Conservation (phyloP, 1,140 invertebrate genomes). For the Sweltsa coloradensis region DNA sequence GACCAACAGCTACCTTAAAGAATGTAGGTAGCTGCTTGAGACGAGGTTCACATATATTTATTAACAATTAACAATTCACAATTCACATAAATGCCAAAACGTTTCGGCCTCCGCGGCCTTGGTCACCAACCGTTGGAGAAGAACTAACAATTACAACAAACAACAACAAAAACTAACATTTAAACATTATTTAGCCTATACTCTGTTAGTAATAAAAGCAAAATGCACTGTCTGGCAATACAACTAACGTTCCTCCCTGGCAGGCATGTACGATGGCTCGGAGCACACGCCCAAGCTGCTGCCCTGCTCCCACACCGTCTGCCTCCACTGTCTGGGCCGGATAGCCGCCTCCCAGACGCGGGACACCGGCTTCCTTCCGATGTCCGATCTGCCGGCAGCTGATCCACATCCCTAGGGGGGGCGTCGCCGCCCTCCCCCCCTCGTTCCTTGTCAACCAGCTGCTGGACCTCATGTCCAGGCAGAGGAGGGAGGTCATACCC, state of each 20-base stretch:
- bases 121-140: too few species aligned
- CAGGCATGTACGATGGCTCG: constrained; percentile 74
- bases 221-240: too few species aligned
- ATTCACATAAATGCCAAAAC: too few species aligned
- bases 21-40: too few species aligned
- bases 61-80: too few species aligned
- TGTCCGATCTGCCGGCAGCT: constrained; percentile 92
- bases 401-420: constrained; percentile 79
- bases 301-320: constrained; percentile 90
- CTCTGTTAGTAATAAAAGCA: too few species aligned
- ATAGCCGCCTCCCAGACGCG: constrained; percentile 60
- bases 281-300: constrained; percentile 89
- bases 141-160: too few species aligned
- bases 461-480: constrained; percentile 82
- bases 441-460: constrained; percentile 92
- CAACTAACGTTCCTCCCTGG: too few species aligned
- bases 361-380: constrained; percentile 67
- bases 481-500: constrained; percentile 82
- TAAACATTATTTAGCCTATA: constrained; percentile 6
- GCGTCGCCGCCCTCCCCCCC: constrained; percentile 77
- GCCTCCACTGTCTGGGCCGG: constrained; percentile 76
- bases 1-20: too few species aligned
- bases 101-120: too few species aligned
- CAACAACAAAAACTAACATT: neutral
- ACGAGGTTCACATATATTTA: too few species aligned